Percentiles rank a stretch among this genome's conserved stretches.
Conservation (phyloP, 2,797 vertebrate genomes). For the Dermochelys coriacea region DNA sequence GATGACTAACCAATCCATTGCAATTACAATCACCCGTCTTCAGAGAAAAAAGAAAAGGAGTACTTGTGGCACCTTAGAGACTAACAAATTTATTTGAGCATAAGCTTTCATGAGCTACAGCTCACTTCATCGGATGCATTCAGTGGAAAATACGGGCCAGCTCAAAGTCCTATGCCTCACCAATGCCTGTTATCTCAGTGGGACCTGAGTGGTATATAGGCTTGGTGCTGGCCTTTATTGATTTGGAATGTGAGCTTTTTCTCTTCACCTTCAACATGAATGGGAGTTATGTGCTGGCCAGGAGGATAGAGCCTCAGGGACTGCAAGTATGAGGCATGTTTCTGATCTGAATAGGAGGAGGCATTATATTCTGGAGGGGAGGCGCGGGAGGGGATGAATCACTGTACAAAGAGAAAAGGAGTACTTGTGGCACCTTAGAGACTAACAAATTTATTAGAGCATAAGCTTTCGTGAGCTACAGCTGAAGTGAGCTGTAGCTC, state of each 20-base stretch:
- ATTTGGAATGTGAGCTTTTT: not conserved
- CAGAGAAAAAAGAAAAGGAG: not conserved
- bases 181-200: not conserved
- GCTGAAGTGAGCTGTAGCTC: no score
- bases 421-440: no score
- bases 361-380: not conserved
- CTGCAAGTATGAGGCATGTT: not conserved
- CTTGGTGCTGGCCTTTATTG: not conserved
- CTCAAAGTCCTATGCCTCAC: not conserved
- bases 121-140: no score
- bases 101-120: no score
- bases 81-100: no score
- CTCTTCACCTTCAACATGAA: not conserved
- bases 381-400: not conserved
- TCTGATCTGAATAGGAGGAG: not conserved
- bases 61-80: no score
- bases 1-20: not conserved
- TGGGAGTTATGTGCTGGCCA: not conserved
- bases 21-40: not conserved
- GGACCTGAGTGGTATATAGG: not conserved
- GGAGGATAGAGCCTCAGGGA: not conserved
- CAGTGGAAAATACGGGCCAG: not conserved
- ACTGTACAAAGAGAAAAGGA: not conserved
- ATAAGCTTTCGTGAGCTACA: no score
- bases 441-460: no score